These are phyloP conservation scores for Imbricaverruca yamaguchii DNA, from an alignment of 2,888 invertebrate species.

Conservation along the genomic window DNA sequence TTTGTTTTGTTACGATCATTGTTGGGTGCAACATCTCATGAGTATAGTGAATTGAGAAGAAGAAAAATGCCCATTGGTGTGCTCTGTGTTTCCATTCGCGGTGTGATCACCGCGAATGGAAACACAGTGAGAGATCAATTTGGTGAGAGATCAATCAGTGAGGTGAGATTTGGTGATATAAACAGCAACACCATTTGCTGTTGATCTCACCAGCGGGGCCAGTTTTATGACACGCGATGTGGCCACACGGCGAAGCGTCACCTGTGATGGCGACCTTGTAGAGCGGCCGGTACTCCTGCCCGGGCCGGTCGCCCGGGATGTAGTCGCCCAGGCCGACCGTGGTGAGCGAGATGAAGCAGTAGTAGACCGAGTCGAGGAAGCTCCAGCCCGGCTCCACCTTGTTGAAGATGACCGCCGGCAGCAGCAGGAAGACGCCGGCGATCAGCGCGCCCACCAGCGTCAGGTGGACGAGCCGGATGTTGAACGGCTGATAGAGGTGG, in stretches of 20 bases:
- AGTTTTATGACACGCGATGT: no score
- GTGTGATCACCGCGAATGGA: no score
- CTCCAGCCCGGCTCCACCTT: constrained; percentile 72
- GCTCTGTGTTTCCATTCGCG: no score
- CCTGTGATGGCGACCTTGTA: neutral
- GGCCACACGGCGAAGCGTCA: neutral
- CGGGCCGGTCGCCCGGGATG: constrained; percentile 72
- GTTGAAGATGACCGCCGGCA: constrained; percentile 68
- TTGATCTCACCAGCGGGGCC: no score
- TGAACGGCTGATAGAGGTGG: constrained; percentile 60
- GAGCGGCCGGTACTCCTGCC: constrained; percentile 41
- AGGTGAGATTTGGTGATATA: no score
- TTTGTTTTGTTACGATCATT: no score
- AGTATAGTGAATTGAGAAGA: no score
- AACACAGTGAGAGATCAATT: no score
- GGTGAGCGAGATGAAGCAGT: constrained; percentile 82
- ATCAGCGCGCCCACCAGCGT: constrained; percentile 50
- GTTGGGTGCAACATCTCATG: no score
- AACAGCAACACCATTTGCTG: no score
- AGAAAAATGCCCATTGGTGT: no score
- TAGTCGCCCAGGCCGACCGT: constrained; percentile 85
- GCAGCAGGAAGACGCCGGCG: constrained; percentile 58
- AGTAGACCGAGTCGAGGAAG: constrained; percentile 78
- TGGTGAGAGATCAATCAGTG: no score
- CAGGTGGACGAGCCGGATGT: constrained; percentile 70